These are phyloP conservation scores for Eufriesea mexicana DNA, from an alignment of 1,140 invertebrate genomes.

Conservation along the genomic window DNA sequence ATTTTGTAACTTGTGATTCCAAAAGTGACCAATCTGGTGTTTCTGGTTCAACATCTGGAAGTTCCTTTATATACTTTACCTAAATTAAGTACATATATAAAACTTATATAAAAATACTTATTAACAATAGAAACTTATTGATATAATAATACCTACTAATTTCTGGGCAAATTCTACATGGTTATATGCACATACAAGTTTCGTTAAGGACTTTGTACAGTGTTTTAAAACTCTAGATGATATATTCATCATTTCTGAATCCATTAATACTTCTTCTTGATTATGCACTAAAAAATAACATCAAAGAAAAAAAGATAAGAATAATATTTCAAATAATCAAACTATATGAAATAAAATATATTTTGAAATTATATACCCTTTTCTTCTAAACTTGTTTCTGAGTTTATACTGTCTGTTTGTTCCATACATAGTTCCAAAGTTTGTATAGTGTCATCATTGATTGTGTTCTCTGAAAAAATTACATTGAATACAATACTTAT, in stretches of 20 bases:
- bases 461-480: constrained; percentile 59
- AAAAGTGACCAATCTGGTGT: constrained; percentile 65
- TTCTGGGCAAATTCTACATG: constrained; percentile 71
- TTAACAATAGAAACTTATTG: background rate
- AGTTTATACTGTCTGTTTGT: constrained; percentile 65
- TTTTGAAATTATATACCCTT: constrained; percentile 61
- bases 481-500: background rate
- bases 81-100: constrained; percentile 29
- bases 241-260: constrained; percentile 75
- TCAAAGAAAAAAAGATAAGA: constrained; percentile 24
- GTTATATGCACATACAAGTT: constrained; percentile 70
- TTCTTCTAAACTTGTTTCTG: constrained; percentile 64
- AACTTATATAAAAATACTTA: constrained; percentile 9
- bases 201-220: constrained; percentile 69
- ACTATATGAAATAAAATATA: constrained; percentile 9
- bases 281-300: constrained; percentile 57
- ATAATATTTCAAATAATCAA: constrained; percentile 14
- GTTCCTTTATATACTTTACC: constrained; percentile 45
- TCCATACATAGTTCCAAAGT: constrained; percentile 59
- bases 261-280: constrained; percentile 75
- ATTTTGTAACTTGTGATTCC: constrained; percentile 49
- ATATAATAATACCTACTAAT: constrained; percentile 64
- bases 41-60: constrained; percentile 51
- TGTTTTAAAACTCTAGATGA: constrained; percentile 74
- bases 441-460: constrained; percentile 50